A percentile compares a stretch with the other conserved stretches of the same genome.
These are phyloP conservation scores for Pyrrhia umbra DNA, from an alignment of 2,888 invertebrate genomes.

Conservation along the genomic window DNA sequence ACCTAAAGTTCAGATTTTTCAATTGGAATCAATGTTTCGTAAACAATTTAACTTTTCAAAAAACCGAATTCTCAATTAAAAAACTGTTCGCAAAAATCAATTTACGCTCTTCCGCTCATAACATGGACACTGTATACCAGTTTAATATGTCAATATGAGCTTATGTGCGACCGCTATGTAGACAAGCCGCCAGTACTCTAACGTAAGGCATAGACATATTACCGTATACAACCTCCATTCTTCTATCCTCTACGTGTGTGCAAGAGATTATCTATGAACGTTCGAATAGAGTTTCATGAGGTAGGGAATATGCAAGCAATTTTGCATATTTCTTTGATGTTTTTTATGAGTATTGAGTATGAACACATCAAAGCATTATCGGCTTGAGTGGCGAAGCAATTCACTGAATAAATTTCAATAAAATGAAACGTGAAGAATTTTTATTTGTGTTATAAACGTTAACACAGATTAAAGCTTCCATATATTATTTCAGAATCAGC, in stretches of 20 bases:
- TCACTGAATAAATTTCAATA: constrained; percentile 8
- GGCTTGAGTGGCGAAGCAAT: background rate
- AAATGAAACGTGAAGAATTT: background rate
- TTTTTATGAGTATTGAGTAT: background rate
- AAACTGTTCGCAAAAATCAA: background rate
- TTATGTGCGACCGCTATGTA: constrained; percentile 23
- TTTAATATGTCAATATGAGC: constrained; percentile 50
- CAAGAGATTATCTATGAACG: constrained; percentile 1
- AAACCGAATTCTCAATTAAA: background rate
- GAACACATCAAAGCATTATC: constrained; percentile 3
- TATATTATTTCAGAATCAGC: too few relatives aligned
- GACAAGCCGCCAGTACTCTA: constrained; percentile 14
- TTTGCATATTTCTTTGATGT: constrained; percentile 5
- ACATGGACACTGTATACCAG: constrained; percentile 3
- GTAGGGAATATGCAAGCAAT: background rate
- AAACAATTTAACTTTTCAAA: background rate
- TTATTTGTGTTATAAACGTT: too few relatives aligned
- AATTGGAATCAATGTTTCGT: too few relatives aligned
- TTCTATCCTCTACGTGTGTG: constrained; percentile 6
- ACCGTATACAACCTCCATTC: constrained; percentile 6
- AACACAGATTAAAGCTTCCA: background rate
- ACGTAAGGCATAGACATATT: constrained; percentile 7
- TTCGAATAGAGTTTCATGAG: constrained; percentile 4
- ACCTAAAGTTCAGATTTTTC: too few relatives aligned
- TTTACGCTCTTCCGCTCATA: constrained; percentile 11